Evolutionary conservation across 2,888 invertebrate genomes (phyloP), one percentile per base, ranked within the genome.

Genomic region (Magallana nippona): DNA sequence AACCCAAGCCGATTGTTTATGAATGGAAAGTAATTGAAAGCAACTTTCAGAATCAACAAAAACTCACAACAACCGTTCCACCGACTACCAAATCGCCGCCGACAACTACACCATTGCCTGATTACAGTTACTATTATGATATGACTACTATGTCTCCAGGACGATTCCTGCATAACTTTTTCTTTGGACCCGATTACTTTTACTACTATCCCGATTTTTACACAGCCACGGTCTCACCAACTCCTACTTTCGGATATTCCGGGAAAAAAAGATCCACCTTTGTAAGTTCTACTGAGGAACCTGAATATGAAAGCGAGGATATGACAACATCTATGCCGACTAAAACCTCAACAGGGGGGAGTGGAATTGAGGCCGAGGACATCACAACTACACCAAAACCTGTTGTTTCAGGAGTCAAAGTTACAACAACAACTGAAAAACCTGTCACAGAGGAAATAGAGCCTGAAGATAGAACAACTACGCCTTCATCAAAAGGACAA

Each of bases 381-480:
- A 71, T 71, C 22, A 71, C 71, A 17, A 60, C 60, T 3, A 71
- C 71, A 71, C 13, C 27, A 27, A 71, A 71, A 71, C 32, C 71
- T 27, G 32, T 1, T 11, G 27, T 22, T 15, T 32, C 27, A 5
- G 71, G 13, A 10, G 63, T 27, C 19, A 63, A 63, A 27, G 13
- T 71, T 15, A 27, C 71, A 71, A 27, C 71, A 71, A 71, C 71
- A 3, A 71, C 71, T 13, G 71, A 22, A 13, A 22, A 13, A 71
- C 1, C 71, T 27, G 27, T 27, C 32, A 71, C 71, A 13, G 71
- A 71, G 32, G 71, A 13, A 15, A 13, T 71, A 32, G 71, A 71
- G 32, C 2, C 32, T 2, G 71, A 71, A 22, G 71, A 71, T 71
- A 22, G 71, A 13, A 71, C 71, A 27, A 71, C 63, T 10, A 63